Evolutionary conservation across 1,140 invertebrate species (phyloP).

Genomic region (Meloidogyne chitwoodi): DNA sequence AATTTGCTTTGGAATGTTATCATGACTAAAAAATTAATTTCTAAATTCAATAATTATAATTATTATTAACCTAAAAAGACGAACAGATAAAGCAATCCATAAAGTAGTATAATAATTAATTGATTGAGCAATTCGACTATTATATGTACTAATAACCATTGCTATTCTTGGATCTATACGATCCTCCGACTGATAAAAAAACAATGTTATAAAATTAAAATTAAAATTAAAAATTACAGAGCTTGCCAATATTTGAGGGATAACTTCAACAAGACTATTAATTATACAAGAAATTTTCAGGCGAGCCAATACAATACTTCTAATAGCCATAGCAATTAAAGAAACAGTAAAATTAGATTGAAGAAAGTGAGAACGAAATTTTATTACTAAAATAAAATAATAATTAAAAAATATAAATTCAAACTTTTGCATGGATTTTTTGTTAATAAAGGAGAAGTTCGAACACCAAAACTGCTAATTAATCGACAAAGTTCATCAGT

Average conservation of each 20-base stretch:
- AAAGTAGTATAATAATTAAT: constrained; percentile 29
- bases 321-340: constrained; percentile 24
- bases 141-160: constrained; percentile 24
- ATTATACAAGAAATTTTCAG: constrained; percentile 33
- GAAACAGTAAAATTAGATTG: constrained; percentile 36
- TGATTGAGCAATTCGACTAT: constrained; percentile 15
- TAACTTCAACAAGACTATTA: constrained; percentile 21
- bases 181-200: constrained; percentile 4
- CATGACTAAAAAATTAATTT: constrained; percentile 10
- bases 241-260: constrained; percentile 31
- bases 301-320: constrained; percentile 30
- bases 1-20: neutral
- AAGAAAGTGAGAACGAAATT: constrained; percentile 24
- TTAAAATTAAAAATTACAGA: constrained; percentile 9
- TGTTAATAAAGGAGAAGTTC: constrained; percentile 2
- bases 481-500: constrained; percentile 30
- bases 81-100: constrained; percentile 30
- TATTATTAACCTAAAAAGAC: constrained; percentile 15
- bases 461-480: constrained; percentile 28
- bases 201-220: neutral
- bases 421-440: constrained; percentile 32
- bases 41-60: neutral
- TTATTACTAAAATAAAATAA: constrained; percentile 23
- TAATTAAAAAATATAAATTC: constrained; percentile 6
- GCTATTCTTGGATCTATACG: constrained; percentile 23